Conservation (phyloP, 2,797 vertebrate species). For the Acipenser oxyrinchus region DNA sequence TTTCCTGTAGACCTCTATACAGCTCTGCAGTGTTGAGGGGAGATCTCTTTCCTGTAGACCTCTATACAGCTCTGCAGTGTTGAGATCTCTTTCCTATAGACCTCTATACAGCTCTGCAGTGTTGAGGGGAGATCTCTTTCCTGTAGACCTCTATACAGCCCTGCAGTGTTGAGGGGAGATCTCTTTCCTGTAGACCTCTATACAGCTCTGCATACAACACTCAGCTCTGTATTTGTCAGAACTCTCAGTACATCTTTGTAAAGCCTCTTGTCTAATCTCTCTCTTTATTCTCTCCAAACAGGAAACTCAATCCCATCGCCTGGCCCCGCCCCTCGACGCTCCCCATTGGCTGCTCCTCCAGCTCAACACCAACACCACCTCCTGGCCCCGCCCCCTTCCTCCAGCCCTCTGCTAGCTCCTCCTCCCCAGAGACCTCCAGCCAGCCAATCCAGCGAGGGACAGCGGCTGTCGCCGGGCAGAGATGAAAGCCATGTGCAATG, state of each 20-base stretch:
- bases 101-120: too few relatives aligned
- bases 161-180: slow-evolving; percentile 31
- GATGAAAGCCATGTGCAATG: too few relatives aligned
- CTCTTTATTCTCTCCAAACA: slow-evolving; percentile 22
- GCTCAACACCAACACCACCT: not conserved
- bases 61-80: not conserved
- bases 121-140: slow-evolving; percentile 31
- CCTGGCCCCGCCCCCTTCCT: slow-evolving; percentile 33
- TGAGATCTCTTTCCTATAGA: not conserved
- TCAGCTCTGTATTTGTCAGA: not conserved
- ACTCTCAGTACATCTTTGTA: not conserved
- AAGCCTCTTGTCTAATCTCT: not conserved
- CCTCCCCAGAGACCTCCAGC: slow-evolving; percentile 35
- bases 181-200: not conserved
- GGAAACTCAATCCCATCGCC: slow-evolving; percentile 47
- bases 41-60: slow-evolving; percentile 12
- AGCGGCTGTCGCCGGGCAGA: slow-evolving; percentile 17
- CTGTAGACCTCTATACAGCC: not conserved
- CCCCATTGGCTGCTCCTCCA: slow-evolving; percentile 37
- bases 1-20: not conserved
- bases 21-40: slow-evolving; percentile 25
- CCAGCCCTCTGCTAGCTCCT: slow-evolving; percentile 39
- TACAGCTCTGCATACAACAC: not conserved
- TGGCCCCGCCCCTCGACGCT: slow-evolving; percentile 42
- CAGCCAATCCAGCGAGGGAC: slow-evolving; percentile 31